Evolutionary conservation across 2,888 invertebrate species (phyloP).

Genomic region (Nephrotoma appendiculata): DNA sequence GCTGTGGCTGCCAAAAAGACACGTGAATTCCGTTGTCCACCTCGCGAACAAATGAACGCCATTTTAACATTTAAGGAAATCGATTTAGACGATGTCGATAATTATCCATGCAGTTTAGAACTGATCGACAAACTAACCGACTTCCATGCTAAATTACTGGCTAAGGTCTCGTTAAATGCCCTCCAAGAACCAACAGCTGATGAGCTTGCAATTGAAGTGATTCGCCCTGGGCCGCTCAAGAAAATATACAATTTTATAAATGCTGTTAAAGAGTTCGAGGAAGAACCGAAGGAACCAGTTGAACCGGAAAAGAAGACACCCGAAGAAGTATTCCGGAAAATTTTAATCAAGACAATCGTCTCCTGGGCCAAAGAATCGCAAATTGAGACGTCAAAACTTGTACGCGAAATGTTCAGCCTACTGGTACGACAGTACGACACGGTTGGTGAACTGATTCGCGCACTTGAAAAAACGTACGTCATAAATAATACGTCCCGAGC

Average conservation of each 20-base stretch:
- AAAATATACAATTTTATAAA: slow-evolving; percentile 75
- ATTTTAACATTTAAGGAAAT: slow-evolving; percentile 83
- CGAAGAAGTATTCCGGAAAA: slow-evolving; percentile 82
- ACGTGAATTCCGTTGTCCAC: slow-evolving; percentile 96
- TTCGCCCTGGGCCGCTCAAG: slow-evolving; percentile 59
- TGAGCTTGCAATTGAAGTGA: slow-evolving; percentile 35
- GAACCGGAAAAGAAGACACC: slow-evolving; percentile 69
- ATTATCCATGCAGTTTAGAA: slow-evolving; percentile 80
- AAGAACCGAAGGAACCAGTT: slow-evolving; percentile 58
- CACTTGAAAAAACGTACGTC: slow-evolving; percentile 91
- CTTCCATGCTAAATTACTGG: slow-evolving; percentile 71
- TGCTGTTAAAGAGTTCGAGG: slow-evolving; percentile 77
- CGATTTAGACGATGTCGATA: slow-evolving; percentile 72
- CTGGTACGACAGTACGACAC: slow-evolving; percentile 95
- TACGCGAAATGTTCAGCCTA: slow-evolving; percentile 96
- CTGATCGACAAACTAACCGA: slow-evolving; percentile 64
- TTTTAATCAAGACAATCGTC: slow-evolving; percentile 83
- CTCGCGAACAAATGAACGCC: slow-evolving; percentile 96
- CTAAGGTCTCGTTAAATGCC: slow-evolving; percentile 66
- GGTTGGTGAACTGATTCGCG: slow-evolving; percentile 84
- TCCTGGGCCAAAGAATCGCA: slow-evolving; percentile 93
- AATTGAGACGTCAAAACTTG: slow-evolving; percentile 86
- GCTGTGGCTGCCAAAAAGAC: slow-evolving; percentile 98
- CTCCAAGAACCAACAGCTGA: slow-evolving; percentile 59
- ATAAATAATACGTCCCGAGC: slow-evolving; percentile 82